Evolutionary conservation across 2,797 vertebrate species (phyloP).

Genomic region (Phalanger gymnotis): DNA sequence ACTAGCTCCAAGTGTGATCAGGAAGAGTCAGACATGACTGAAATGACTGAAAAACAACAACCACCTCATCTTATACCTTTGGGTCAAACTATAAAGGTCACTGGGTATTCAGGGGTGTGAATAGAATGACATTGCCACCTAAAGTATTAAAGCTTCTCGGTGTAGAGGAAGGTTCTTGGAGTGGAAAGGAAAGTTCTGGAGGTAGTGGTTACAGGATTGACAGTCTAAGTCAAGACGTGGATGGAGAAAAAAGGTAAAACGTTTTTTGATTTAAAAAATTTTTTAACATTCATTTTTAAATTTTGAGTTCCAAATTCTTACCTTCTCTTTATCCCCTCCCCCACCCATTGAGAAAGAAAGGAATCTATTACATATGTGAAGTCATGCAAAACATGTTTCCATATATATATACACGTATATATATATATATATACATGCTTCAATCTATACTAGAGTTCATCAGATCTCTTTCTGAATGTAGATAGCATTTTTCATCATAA

Average conservation of each 20-base stretch:
- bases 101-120: not conserved
- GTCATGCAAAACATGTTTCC: not conserved
- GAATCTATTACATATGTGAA: not conserved
- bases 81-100: not conserved
- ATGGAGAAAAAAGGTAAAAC: not conserved
- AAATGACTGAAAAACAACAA: not conserved
- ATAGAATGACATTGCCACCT: not conserved
- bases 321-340: not conserved
- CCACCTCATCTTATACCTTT: not conserved
- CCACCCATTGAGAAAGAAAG: not conserved
- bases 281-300: not conserved
- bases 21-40: not conserved
- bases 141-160: not conserved
- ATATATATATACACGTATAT: too few species aligned
- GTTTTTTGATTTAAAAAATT: not conserved
- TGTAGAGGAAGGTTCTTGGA: not conserved
- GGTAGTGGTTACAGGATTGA: not conserved
- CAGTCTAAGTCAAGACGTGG: not conserved
- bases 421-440: too few species aligned
- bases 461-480: not conserved
- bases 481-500: not conserved
- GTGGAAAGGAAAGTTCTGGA: not conserved
- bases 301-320: not conserved
- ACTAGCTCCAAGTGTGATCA: not conserved
- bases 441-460: not conserved